phyloP scores from a whole-genome alignment of 2,888 invertebrate species.

The Aphrophora alni region DNA sequence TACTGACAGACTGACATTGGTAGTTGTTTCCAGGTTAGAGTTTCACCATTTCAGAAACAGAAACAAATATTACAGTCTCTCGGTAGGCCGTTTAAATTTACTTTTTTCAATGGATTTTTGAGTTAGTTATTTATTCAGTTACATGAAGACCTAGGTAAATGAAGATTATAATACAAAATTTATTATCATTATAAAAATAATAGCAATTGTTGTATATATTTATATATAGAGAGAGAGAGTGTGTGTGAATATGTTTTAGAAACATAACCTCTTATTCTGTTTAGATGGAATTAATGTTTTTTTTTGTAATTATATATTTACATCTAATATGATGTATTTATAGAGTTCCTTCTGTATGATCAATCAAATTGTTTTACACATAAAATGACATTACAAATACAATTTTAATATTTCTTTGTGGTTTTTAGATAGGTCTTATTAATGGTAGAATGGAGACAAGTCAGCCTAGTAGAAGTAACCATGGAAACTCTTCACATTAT shows the following conservation, averaged over 20 bases:
- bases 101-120: not conserved
- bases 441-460: conserved; percentile 26
- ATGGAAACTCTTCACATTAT: conserved; percentile 38
- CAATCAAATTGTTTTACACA: not conserved
- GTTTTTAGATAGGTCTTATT: not conserved
- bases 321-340: not conserved
- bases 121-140: not conserved
- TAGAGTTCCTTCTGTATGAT: not conserved
- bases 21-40: conserved; percentile 11
- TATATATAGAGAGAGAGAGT: not conserved
- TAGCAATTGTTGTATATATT: not conserved
- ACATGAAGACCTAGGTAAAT: not conserved
- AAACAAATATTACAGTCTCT: conserved; percentile 29
- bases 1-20: not conserved
- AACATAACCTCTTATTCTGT: conserved; percentile 16
- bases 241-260: not conserved
- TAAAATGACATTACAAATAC: not conserved
- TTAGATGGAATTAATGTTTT: not conserved
- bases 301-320: not conserved
- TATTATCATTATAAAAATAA: too few species aligned
- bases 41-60: conserved; percentile 27
- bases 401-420: not conserved
- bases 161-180: too few species aligned
- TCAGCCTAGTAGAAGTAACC: conserved; percentile 17
- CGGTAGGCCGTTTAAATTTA: not conserved